Evolutionary conservation across 2,113 vertebrate species (phyloP), one percentile per base, ranked within the genome.

Genomic region (Orientallactaga bullata): DNA sequence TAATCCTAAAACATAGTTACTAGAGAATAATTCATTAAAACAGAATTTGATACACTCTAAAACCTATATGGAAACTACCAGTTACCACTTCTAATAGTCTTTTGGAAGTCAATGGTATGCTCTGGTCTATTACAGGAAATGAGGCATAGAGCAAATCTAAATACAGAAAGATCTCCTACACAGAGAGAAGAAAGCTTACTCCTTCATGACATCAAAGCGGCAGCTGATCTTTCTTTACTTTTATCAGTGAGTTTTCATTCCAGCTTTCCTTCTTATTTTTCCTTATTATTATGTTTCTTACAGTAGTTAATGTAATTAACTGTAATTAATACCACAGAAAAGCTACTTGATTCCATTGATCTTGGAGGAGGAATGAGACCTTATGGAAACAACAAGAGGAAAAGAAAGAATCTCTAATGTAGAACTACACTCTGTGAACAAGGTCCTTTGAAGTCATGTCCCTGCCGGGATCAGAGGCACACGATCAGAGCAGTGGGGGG

Each of bases 1-100:
- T 97, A 97, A 98, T 98, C 96, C 92, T 97, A 98, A 97, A 95
- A 91, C 94, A 98, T 97, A 98, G 96, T 96, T 81, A 90, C 95
- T 95, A 97, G 88, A 95, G 82, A 93, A 96, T 95, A 95, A 95
- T 87, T 95, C 95, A 95, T 89, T 83, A 97, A 95, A 97, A 97
- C 89, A 91, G 78, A 95, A 96, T 95, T 94, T 84, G 35, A 91
- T 92, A 95, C n/a, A 92, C 55, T 91, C 94, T 95, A 96, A 92
- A 58, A 96, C 61, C 96, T 96, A 96, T 76, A 71, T 92, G 88
- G 88, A 96, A 95, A 96, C 80, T 86, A 95, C 82, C 90, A 93
- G 66, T 91, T 93, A 93, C 55, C 91, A 92, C 86, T 94, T 95
- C 85, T 92, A 93, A 95, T 5, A 89, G 66, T 90, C 85, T 77